Conservation (phyloP, 2,888 invertebrate genomes). For the Volucella inflata region DNA sequence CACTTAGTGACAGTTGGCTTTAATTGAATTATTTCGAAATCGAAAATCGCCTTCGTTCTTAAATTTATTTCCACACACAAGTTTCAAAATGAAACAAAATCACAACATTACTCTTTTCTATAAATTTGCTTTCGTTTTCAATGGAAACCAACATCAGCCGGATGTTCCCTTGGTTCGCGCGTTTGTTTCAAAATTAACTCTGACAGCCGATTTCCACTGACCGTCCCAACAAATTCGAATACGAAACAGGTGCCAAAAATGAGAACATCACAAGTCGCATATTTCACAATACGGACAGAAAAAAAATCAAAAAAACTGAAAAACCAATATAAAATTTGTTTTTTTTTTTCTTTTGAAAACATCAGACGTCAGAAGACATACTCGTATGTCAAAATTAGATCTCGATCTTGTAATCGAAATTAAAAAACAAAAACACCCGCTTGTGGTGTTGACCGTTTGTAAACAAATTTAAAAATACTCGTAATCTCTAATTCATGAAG, state of each 20-base stretch:
- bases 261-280: slow-evolving; percentile 43
- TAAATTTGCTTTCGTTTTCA: slow-evolving; percentile 5
- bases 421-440: slow-evolving; percentile 42
- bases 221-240: slow-evolving; percentile 25
- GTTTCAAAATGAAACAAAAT: neutral
- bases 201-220: slow-evolving; percentile 42
- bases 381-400: slow-evolving; percentile 35
- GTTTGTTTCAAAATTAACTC: slow-evolving; percentile 16
- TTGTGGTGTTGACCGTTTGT: slow-evolving; percentile 56
- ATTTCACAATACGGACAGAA: slow-evolving; percentile 44
- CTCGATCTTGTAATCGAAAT: slow-evolving; percentile 1
- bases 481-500: slow-evolving; percentile 51
- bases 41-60: slow-evolving; percentile 16
- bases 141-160: slow-evolving; percentile 21
- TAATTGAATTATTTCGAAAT: slow-evolving; percentile 36
- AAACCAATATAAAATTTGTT: neutral
- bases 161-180: slow-evolving; percentile 34
- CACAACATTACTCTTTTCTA: neutral
- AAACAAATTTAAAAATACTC: slow-evolving; percentile 60
- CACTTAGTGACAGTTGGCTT: slow-evolving; percentile 19
- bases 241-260: slow-evolving; percentile 67
- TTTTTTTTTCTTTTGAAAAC: slow-evolving; percentile 6
- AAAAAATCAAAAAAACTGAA: neutral
- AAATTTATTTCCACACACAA: slow-evolving; percentile 6
- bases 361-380: slow-evolving; percentile 8